Base-by-base conservation (phyloP, 2,888 invertebrate species). In the Ecliptopera silaceata region DNA sequence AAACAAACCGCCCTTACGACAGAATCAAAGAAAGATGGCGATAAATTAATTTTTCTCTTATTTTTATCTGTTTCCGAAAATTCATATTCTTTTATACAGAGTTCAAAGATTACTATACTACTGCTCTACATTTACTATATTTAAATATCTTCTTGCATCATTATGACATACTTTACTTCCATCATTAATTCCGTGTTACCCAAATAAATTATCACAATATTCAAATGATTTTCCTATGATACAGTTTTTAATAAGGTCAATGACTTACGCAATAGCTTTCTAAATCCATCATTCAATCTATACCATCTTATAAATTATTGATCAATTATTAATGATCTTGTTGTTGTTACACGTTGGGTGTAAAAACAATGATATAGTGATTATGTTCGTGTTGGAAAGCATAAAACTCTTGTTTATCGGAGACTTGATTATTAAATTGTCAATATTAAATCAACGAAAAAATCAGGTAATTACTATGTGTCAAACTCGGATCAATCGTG, bases 231-330 rank as follows among this genome's bases (percentile, higher is more conserved):
- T 46, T 29, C 43, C 38, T 47, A 13, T 57, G 48, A 38, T 57
- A 57, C 52, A 52, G 52, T 48, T 57, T 34, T 12, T 17, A 20
- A 36, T n/a, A 38, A 17, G 43, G 53, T 54, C 42, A 29, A 31
- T 45, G 53, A 18, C 22, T 20, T 41, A 58, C 48, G 58, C 42
- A 54, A 53, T 32, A 45, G 45, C 53, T 58, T 58, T 58, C 58
- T 58, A 57, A 18, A 53, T 57, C 51, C 36, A 31, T 56, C 41
- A 46, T 38, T 53, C 45, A 54, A 42, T 52, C 48, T 43, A 22
- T 49, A 58, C 62, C 34, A 56, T 63, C 56, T 65, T 54, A 65
- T 65, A 44, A 51, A 63, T 65, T 55, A 63, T 65, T 34, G 18
- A 64, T 56, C 48, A 34, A 10, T 15, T 8, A 36, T 36, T 36